These are phyloP conservation scores for Caenorhabditis latens DNA, from an alignment of 1,140 invertebrate genomes.

Conservation along the genomic window DNA sequence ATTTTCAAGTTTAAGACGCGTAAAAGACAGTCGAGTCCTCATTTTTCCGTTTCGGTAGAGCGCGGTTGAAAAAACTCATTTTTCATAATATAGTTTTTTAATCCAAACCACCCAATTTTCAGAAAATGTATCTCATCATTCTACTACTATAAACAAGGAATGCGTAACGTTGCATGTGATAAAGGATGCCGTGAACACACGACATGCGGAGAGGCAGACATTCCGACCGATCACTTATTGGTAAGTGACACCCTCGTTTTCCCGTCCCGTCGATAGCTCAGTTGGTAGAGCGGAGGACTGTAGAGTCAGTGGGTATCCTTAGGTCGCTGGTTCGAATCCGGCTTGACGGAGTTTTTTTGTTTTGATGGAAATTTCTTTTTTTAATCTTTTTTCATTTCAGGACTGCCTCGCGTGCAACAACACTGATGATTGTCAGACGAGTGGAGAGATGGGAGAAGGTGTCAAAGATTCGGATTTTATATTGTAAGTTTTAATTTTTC, in stretches of 20 bases:
- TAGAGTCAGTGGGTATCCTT: slow-evolving; percentile 58
- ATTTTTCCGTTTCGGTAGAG: too few species aligned
- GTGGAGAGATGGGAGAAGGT: slow-evolving; percentile 79
- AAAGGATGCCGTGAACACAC: slow-evolving; percentile 69
- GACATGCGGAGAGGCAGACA: slow-evolving; percentile 74
- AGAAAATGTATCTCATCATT: slow-evolving; percentile 68
- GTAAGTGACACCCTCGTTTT: slow-evolving; percentile 62
- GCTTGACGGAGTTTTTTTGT: slow-evolving; percentile 49
- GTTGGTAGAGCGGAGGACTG: slow-evolving; percentile 72
- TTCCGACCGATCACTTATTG: slow-evolving; percentile 73
- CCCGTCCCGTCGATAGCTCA: slow-evolving; percentile 65
- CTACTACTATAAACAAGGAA: slow-evolving; percentile 64
- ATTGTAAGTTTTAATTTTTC: slow-evolving; percentile 82
- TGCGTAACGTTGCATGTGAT: slow-evolving; percentile 66
- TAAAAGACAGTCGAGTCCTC: too few species aligned
- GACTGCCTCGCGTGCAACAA: slow-evolving; percentile 65
- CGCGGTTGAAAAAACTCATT: too few species aligned
- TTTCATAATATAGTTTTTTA: too few species aligned
- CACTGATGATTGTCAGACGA: slow-evolving; percentile 68
- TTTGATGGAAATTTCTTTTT: slow-evolving; percentile 66
- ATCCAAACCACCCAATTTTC: slow-evolving; percentile 51
- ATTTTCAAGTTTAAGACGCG: too few species aligned
- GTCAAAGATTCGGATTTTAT: slow-evolving; percentile 92
- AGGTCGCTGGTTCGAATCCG: slow-evolving; percentile 41
- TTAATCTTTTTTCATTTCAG: slow-evolving; percentile 52